phyloP scores from a whole-genome alignment of 2,113 vertebrate genomes.

The Microtus ochrogaster region DNA sequence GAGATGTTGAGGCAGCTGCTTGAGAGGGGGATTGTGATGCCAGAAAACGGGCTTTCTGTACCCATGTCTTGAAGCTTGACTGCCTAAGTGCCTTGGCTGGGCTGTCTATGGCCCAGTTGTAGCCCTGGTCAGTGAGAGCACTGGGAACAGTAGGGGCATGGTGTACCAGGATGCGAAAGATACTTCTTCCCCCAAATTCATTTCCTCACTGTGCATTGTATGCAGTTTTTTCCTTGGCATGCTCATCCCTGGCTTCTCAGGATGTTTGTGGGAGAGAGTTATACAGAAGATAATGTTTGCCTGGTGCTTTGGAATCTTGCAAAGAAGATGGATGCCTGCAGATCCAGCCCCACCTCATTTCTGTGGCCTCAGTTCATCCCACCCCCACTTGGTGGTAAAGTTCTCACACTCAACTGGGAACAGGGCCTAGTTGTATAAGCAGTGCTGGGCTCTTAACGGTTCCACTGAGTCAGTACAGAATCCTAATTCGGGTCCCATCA shows the following conservation, averaged over 20 bases:
- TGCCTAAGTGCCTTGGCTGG: not conserved
- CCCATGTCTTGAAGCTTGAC: not conserved
- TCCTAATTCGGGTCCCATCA: not conserved
- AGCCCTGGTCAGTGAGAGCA: not conserved
- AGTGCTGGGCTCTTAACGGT: not conserved
- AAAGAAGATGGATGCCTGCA: not conserved
- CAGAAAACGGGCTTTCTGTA: not conserved
- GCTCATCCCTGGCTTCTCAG: not conserved
- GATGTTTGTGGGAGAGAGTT: not conserved
- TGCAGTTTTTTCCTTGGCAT: not conserved
- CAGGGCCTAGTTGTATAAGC: not conserved
- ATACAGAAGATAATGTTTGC: not conserved
- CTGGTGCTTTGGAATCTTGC: not conserved
- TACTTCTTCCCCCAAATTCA: not conserved
- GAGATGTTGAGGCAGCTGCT: not conserved
- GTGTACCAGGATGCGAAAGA: not conserved
- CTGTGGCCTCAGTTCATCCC: not conserved
- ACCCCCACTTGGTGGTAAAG: not conserved
- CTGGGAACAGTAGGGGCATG: fast-evolving
- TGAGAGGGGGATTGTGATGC: no score
- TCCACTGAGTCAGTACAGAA: not conserved
- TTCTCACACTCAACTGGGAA: not conserved
- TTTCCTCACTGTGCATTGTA: not conserved
- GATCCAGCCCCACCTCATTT: no score
- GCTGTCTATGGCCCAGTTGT: not conserved